Conservation (phyloP, 2,888 invertebrate species). For the Callosobruchus maculatus region DNA sequence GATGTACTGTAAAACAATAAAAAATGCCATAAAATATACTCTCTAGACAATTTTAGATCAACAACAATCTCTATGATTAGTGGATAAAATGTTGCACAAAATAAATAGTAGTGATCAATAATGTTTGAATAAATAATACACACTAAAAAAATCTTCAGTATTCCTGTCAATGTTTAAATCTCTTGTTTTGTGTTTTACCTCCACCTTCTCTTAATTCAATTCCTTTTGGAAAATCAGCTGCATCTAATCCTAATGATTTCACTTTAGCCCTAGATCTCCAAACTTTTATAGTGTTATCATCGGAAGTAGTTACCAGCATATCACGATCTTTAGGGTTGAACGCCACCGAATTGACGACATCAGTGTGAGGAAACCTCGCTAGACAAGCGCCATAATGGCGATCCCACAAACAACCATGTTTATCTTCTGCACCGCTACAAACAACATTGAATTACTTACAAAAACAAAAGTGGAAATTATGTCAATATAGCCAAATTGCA, state of each 20-base stretch:
- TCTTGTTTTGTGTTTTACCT: not conserved
- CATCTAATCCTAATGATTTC: constrained; percentile 47
- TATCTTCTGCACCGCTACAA: constrained; percentile 78
- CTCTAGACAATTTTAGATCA: too few relatives aligned
- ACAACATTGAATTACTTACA: too few relatives aligned
- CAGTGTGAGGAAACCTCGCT: constrained; percentile 69
- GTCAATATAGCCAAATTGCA: too few relatives aligned
- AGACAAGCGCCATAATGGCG: constrained; percentile 76
- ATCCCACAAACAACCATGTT: constrained; percentile 81
- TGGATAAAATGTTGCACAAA: not conserved
- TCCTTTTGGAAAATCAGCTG: constrained; percentile 45
- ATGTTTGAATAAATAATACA: too few relatives aligned
- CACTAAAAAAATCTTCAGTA: too few relatives aligned
- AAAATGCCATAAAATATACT: not conserved
- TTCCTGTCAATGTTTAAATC: not conserved
- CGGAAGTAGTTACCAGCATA: constrained; percentile 79
- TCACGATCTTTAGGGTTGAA: constrained; percentile 78
- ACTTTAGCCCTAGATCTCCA: constrained; percentile 53
- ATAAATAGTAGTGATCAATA: too few relatives aligned
- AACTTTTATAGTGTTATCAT: constrained; percentile 74
- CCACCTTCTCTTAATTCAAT: constrained; percentile 45
- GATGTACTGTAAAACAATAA: not conserved
- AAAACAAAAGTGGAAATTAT: too few relatives aligned
- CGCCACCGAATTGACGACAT: constrained; percentile 82
- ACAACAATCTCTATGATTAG: not conserved